Base-by-base conservation (phyloP, 2,888 invertebrate species). In the Spialia ferax region DNA sequence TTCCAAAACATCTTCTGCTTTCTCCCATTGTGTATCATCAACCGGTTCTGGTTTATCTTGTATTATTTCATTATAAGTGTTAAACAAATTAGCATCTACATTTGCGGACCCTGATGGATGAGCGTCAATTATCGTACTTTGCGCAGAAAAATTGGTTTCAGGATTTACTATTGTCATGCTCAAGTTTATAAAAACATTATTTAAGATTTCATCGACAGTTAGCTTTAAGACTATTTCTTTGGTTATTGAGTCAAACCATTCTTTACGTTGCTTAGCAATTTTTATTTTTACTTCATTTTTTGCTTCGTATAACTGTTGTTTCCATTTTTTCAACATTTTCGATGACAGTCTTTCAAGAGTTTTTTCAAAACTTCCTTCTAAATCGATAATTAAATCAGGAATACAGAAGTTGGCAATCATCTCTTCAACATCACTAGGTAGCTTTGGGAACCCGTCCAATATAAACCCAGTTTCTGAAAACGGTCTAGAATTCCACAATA, bases 401-500 rank as follows among this genome's bases (percentile, higher is more conserved):
- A 96, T 89, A 38, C 93, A 88, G 76, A 82, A 92, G 73, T 87
- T 82, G 23, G 88, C 76, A 5, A 88, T 69, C 91, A 95, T 94
- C 45, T 92, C 87, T 71, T 94, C 89, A 2, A 95, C 79, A 79
- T 96, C 96, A 59, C 85, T 82, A 6, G 91, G 80, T 68, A 94
- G 81, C 79, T 89, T 94, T 8, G 96, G 96, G 84, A 95, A 96
- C 62, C 95, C 95, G 79, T 96, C 95, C 45, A 96, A 79, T 48
- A 96, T 87, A 77, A 96, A 89, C 5, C 96, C 95, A 18, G 82
- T 84, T 4, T 79, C 75, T 20, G 80, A 82, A 76, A 88, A 94
- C 0, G 95, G 95, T 60, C 91, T 80, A 60, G 92, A 79, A 75
- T 93, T 94, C 95, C 95, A 96, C 29, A 94, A 83, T 32, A 83